Percentiles rank a stretch among this genome's conserved stretches.
These are phyloP conservation scores for Caranx melampygus DNA, from an alignment of 2,113 vertebrate species.

Conservation along the genomic window DNA sequence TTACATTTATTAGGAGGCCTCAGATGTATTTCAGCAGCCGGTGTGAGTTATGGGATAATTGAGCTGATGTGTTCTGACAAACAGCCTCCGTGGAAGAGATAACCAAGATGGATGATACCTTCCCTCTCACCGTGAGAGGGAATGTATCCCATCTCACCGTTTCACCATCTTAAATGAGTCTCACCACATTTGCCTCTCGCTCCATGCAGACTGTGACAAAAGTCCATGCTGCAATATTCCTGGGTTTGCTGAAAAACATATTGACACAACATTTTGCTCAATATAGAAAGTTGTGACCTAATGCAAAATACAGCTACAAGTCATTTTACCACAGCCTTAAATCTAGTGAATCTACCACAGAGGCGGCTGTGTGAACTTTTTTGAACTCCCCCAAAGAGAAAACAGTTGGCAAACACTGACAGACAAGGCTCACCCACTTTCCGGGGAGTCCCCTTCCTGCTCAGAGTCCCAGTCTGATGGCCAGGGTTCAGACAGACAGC, in stretches of 20 bases:
- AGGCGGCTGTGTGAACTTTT: conserved; percentile 5
- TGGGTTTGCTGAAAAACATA: not conserved
- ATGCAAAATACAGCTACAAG: not conserved
- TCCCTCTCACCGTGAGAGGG: not conserved
- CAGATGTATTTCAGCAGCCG: conserved; percentile 34
- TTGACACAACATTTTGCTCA: not conserved
- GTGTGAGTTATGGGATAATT: conserved; percentile 56
- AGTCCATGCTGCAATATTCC: not conserved
- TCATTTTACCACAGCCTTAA: not conserved
- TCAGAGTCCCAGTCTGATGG: conserved; percentile 35
- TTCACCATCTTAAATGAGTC: not conserved
- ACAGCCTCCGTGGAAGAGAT: conserved; percentile 39
- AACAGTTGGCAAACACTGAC: not conserved
- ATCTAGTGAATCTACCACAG: not conserved
- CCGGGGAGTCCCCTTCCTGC: conserved; percentile 27
- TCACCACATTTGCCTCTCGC: not conserved
- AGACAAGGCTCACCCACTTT: conserved; percentile 19
- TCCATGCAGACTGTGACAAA: not conserved
- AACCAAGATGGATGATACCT: conserved; percentile 39
- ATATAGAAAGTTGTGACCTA: not conserved
- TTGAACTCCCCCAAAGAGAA: not conserved
- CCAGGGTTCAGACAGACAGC: conserved; percentile 68
- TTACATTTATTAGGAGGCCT: conserved; percentile 36
- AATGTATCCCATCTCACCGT: no score
- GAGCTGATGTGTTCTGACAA: conserved; percentile 14